These are phyloP conservation scores for Albula goreensis DNA, from an alignment of 2,113 vertebrate species.

Conservation along the genomic window DNA sequence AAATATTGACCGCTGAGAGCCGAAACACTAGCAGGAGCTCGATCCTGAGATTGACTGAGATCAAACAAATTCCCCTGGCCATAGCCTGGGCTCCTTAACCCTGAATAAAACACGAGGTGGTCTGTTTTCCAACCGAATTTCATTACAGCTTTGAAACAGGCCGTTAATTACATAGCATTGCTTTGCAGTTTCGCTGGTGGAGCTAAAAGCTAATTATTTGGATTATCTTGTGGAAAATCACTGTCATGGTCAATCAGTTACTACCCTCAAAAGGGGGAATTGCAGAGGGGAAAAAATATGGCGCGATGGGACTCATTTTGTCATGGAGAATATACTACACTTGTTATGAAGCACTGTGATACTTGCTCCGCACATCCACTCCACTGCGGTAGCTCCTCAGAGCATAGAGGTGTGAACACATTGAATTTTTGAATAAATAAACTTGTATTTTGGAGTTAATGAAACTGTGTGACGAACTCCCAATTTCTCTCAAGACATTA, in stretches of 20 bases:
- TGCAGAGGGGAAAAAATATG: too few species aligned
- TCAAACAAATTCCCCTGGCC: slow-evolving; percentile 5
- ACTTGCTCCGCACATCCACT: too few species aligned
- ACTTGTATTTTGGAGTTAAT: too few species aligned
- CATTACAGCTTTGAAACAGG: neutral
- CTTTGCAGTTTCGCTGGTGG: neutral
- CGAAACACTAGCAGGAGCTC: neutral
- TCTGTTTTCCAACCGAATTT: neutral
- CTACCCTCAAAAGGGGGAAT: neutral
- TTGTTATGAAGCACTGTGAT: neutral
- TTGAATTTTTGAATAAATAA: too few species aligned
- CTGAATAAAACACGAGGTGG: neutral
- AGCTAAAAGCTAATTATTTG: slow-evolving; percentile 6
- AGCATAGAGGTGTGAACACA: too few species aligned
- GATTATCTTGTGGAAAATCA: neutral
- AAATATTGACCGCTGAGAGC: neutral
- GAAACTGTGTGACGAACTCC: too few species aligned
- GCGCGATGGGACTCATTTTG: neutral
- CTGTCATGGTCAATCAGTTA: neutral
- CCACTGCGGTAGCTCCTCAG: too few species aligned
- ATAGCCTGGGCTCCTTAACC: slow-evolving; percentile 4
- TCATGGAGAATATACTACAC: neutral
- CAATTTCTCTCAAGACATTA: too few species aligned
- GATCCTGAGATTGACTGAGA: neutral
- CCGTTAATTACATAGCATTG: neutral